phyloP scores from a whole-genome alignment of 1,140 invertebrate genomes.

The Brachionus manjavacas region DNA sequence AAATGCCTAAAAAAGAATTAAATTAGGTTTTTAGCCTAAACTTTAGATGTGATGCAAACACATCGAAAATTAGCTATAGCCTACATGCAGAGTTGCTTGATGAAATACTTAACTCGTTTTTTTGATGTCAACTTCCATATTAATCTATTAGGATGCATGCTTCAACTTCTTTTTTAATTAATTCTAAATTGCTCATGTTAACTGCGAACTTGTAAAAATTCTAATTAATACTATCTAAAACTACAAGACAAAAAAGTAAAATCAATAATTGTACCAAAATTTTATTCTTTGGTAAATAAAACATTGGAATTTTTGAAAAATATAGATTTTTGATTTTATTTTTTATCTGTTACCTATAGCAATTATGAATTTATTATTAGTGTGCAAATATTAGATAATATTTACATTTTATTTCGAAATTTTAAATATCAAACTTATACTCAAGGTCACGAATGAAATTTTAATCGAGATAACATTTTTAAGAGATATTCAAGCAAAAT shows the following conservation, averaged over 20 bases:
- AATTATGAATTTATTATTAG: background rate
- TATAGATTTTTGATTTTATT: background rate
- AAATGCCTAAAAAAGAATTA: background rate
- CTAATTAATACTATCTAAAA: background rate
- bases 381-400: background rate
- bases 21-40: background rate
- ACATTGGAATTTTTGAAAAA: background rate
- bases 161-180: background rate
- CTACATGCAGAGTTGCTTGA: background rate
- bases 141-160: background rate
- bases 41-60: background rate
- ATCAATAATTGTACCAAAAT: background rate
- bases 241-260: background rate
- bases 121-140: background rate
- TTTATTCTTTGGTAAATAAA: background rate
- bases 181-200: background rate
- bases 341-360: slow-evolving; percentile 2
- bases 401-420: background rate
- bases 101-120: background rate
- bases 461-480: background rate
- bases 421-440: background rate
- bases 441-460: background rate
- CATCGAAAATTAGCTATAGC: background rate
- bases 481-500: background rate
- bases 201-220: background rate